Evolutionary conservation across 1,140 invertebrate genomes (phyloP).

Genomic region (Aradophagus sp.): DNA sequence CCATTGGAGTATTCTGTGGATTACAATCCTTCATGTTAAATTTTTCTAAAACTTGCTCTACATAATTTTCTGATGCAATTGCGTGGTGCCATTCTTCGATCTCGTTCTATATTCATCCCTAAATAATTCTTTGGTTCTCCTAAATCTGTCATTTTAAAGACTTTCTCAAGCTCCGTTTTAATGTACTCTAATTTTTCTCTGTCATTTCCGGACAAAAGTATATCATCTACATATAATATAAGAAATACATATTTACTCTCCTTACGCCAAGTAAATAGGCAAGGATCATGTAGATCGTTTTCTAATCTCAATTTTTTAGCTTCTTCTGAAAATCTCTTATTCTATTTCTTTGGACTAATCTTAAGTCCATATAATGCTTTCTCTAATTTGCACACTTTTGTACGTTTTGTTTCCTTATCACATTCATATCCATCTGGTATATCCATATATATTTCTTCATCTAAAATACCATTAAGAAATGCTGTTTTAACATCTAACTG

Average conservation of each 20-base stretch:
- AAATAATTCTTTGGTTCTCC: constrained; percentile 12
- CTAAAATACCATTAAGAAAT: constrained; percentile 60
- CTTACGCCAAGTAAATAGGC: constrained; percentile 41
- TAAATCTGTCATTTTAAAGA: constrained; percentile 23
- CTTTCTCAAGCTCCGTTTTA: constrained; percentile 10
- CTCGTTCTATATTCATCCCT: constrained; percentile 22
- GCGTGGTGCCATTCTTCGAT: constrained; percentile 8
- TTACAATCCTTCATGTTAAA: constrained; percentile 25
- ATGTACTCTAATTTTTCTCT: constrained; percentile 7
- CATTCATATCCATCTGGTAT: constrained; percentile 3
- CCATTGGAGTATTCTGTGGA: constrained; percentile 17
- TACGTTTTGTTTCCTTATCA: constrained; percentile 1
- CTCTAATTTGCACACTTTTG: constrained; percentile 27
- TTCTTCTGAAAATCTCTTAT: constrained; percentile 22
- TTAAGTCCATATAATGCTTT: constrained; percentile 29
- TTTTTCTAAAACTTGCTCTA: constrained; percentile 17
- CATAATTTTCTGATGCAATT: constrained; percentile 10
- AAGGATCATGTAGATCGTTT: constrained; percentile 39
- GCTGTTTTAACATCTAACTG: constrained; percentile 71
- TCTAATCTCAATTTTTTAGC: constrained; percentile 13
- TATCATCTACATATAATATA: constrained; percentile 10
- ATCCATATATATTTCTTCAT: too few relatives aligned
- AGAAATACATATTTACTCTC: constrained; percentile 9
- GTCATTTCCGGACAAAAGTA: constrained; percentile 7
- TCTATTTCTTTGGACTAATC: constrained; percentile 30